phyloP scores from a whole-genome alignment of 2,888 invertebrate genomes.

The Barypeithes pellucidus region DNA sequence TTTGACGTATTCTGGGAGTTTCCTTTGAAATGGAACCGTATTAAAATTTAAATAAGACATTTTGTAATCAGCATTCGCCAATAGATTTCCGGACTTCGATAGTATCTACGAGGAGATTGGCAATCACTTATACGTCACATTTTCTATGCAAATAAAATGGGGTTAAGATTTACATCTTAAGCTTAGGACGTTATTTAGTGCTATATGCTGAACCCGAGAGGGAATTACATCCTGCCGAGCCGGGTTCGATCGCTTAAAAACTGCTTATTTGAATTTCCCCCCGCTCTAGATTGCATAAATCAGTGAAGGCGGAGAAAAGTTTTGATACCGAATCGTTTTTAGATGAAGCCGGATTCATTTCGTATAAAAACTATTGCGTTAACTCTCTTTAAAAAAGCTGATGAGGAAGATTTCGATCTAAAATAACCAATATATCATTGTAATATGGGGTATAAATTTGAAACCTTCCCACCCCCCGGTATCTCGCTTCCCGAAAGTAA shows the following conservation, averaged over 20 bases:
- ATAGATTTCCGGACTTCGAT: constrained; percentile 70
- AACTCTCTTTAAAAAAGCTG: background rate
- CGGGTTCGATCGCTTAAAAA: constrained; percentile 62
- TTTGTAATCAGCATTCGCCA: constrained; percentile 70
- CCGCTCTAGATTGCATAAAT: constrained; percentile 42
- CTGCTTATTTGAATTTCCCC: constrained; percentile 48
- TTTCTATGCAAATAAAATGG: constrained; percentile 71
- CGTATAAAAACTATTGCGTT: background rate
- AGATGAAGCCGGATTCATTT: constrained; percentile 10
- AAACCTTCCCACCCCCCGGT: no score
- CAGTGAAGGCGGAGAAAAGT: constrained; percentile 33
- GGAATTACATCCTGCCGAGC: constrained; percentile 51
- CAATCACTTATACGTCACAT: constrained; percentile 70
- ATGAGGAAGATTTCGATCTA: background rate
- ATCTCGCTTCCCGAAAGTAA: no score
- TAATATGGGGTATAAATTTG: no score
- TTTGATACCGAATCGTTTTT: constrained; percentile 5
- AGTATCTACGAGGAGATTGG: constrained; percentile 67
- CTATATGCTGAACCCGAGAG: constrained; percentile 53
- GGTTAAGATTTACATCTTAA: constrained; percentile 65
- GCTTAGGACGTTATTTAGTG: constrained; percentile 53
- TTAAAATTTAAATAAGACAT: constrained; percentile 71
- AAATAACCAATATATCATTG: background rate
- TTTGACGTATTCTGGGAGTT: constrained; percentile 61
- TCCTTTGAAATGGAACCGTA: constrained; percentile 65